These are phyloP conservation scores for Psilanteris sp. DNA, from an alignment of 1,140 invertebrate genomes.

Conservation along the genomic window DNA sequence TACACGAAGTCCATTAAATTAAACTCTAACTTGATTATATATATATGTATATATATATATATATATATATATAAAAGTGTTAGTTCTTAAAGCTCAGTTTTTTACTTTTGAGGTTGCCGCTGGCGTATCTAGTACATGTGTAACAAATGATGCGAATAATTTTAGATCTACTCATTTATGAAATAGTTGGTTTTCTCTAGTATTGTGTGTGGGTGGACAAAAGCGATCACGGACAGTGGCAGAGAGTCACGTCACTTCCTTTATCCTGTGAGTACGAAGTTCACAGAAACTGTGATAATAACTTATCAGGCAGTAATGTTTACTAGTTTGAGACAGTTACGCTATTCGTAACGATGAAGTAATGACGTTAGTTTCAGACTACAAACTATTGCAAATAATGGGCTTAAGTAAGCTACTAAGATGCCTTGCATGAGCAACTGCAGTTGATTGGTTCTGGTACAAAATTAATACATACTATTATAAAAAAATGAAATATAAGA, in stretches of 20 bases:
- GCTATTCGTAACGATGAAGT: constrained; percentile 51
- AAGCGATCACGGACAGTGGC: constrained; percentile 28
- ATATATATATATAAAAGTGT: no score
- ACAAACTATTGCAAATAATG: constrained; percentile 44
- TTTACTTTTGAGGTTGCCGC: constrained; percentile 13
- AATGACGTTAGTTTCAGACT: constrained; percentile 46
- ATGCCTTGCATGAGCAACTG: neutral
- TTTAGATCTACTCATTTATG: constrained; percentile 31
- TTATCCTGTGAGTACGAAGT: constrained; percentile 51
- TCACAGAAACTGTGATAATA: constrained; percentile 58
- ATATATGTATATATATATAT: no score
- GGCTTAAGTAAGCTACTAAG: constrained; percentile 52
- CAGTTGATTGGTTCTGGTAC: constrained; percentile 28
- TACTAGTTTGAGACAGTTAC: constrained; percentile 52
- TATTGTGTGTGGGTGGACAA: constrained; percentile 36
- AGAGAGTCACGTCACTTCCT: constrained; percentile 37
- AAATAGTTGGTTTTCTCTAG: constrained; percentile 19
- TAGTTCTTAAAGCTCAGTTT: no score
- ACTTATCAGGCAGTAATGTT: constrained; percentile 57
- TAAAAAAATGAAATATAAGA: constrained; percentile 25
- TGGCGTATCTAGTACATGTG: constrained; percentile 7
- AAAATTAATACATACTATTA: constrained; percentile 33
- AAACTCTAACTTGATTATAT: no score
- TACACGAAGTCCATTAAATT: no score
- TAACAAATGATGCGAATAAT: constrained; percentile 28